Percentiles rank a stretch among this genome's conserved stretches.
Conservation (phyloP, 2,888 invertebrate genomes). For the Creontiades dilutus region DNA sequence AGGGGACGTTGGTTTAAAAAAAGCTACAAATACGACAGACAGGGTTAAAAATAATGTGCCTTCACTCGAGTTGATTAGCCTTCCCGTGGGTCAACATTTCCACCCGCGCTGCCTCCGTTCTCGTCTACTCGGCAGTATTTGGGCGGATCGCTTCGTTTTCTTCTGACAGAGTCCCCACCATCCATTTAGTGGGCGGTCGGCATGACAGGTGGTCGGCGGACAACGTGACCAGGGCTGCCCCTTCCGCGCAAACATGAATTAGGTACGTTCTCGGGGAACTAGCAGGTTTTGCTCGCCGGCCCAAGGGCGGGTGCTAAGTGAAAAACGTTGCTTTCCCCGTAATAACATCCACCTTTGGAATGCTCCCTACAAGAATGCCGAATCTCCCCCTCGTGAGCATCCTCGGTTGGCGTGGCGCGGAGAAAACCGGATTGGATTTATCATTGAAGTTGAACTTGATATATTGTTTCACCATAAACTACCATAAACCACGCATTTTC, state of each 20-base stretch:
- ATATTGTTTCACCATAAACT: too few relatives aligned
- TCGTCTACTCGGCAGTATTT: neutral
- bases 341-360: neutral
- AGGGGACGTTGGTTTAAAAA: neutral
- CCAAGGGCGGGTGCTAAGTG: neutral
- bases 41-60: conserved; percentile 9
- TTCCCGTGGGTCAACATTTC: conserved; percentile 11
- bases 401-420: too few relatives aligned
- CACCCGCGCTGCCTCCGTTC: neutral
- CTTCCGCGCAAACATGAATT: neutral
- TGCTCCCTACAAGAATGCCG: too few relatives aligned
- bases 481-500: too few relatives aligned
- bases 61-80: conserved; percentile 32
- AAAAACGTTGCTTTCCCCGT: neutral
- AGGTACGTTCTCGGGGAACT: neutral
- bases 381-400: too few relatives aligned
- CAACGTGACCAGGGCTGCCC: neutral
- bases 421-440: too few relatives aligned
- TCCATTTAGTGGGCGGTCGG: neutral
- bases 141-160: neutral
- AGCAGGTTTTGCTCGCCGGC: neutral
- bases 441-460: too few relatives aligned
- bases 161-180: neutral
- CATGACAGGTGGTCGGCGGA: neutral
- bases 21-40: neutral